Base-by-base conservation (phyloP, 1,140 invertebrate genomes). In the Cotesia chilonis region DNA sequence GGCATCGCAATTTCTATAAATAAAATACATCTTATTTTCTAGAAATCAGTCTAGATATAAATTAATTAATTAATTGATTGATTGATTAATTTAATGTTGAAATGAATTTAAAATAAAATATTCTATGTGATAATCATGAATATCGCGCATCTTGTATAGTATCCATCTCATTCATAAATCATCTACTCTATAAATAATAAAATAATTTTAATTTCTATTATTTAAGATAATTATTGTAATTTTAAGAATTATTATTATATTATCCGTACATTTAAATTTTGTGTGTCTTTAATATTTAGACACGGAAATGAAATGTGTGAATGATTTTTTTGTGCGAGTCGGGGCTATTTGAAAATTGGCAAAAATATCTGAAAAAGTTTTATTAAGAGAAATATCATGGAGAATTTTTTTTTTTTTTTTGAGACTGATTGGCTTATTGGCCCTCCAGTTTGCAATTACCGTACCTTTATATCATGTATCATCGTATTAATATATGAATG, bases 61-160 rank as follows among this genome's bases (percentile, higher is more conserved):
- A 60, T 20, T 37, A 12, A 9, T 38, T 7, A 17, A 17, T 17
- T 17, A 17, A 17, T n/a, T 38, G 77, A 75, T 37, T 57, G 64
- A 64, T 63, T n/a, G 55, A 54, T 76, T 65, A 66, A 68, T 77
- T 76, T 76, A 81, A 77, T 79, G 74, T 81, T 74, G 73, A 80
- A 77, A 59, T 4, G 52, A 70, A 73, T 28, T 28, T 69, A 76
- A 74, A 74, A 75, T 79, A 79, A 72, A 83, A 79, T 83, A 85
- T 85, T 85, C 83, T 85, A 87, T 87, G 85, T 87, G 85, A 86
- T 87, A 87, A 86, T 87, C 85, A 87, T 86, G 84, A 80, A 85
- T 81, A 87, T 86, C 83, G 85, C 83, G 85, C 84, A 85, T 87
- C 81, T 79, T 86, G 85, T 87, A 87, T 84, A 87, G 84, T 84